phyloP scores from a whole-genome alignment of 1,140 invertebrate genomes.

The Linepithema humile region DNA sequence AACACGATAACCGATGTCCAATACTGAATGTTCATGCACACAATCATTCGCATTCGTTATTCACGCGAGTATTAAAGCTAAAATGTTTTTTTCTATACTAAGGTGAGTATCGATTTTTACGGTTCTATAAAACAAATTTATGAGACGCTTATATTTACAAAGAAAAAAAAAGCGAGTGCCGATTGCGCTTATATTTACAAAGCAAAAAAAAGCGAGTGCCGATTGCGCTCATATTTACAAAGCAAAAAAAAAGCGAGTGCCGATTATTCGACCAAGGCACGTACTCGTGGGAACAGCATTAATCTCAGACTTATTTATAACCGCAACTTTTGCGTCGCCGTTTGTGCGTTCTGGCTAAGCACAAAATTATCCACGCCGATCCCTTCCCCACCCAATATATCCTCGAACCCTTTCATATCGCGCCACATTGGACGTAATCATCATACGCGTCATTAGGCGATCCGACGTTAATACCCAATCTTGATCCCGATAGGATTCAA shows the following conservation, averaged over 20 bases:
- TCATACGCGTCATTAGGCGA: constrained; percentile 38
- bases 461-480: constrained; percentile 16
- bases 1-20: background rate
- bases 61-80: background rate
- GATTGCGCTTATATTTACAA: background rate
- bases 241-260: background rate
- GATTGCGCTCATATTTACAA: background rate
- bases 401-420: background rate
- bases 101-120: background rate
- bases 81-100: background rate
- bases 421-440: constrained; percentile 30
- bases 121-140: background rate
- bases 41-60: background rate
- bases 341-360: background rate
- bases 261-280: background rate
- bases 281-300: background rate
- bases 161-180: background rate
- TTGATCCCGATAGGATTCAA: background rate
- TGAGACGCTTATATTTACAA: background rate
- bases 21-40: constrained; percentile 10
- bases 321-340: background rate
- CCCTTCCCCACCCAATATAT: background rate
- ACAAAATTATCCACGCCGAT: background rate
- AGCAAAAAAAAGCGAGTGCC: background rate
- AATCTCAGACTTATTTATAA: background rate